Conservation (phyloP, 2,797 vertebrate genomes). For the Miichthys miiuy region DNA sequence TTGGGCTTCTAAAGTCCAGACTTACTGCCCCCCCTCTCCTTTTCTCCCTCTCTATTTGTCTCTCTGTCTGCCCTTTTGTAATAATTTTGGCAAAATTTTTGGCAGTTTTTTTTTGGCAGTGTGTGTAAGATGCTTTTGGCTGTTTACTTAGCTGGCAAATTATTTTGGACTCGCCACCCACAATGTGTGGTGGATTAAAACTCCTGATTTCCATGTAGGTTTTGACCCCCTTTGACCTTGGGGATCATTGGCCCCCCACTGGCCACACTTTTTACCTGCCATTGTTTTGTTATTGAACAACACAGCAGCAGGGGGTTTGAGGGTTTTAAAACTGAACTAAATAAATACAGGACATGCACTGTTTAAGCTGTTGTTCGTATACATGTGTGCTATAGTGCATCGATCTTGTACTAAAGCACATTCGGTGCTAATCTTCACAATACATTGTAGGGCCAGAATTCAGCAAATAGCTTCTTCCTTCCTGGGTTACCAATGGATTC, state of each 20-base stretch:
- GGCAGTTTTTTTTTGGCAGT: conserved; percentile 52
- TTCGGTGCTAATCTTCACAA: conserved; percentile 37
- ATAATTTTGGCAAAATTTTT: conserved; percentile 55
- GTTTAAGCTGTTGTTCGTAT: not conserved
- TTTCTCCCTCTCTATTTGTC: conserved; percentile 6
- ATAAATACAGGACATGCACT: conserved; percentile 10
- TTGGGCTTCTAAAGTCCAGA: not conserved
- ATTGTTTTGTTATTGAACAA: conserved; percentile 25
- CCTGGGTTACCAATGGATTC: conserved; percentile 34
- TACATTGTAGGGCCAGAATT: conserved; percentile 30
- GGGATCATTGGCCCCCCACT: conserved; percentile 53
- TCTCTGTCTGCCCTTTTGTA: conserved; percentile 31
- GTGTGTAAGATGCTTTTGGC: conserved; percentile 48
- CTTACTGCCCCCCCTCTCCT: not conserved
- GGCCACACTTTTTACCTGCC: conserved; percentile 30
- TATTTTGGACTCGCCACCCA: conserved; percentile 49
- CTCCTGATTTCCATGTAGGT: conserved; percentile 38
- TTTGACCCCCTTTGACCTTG: conserved; percentile 37
- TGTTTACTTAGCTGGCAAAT: conserved; percentile 58
- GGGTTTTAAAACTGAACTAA: conserved; percentile 1
- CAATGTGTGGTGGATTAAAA: conserved; percentile 60
- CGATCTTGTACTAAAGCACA: conserved; percentile 41
- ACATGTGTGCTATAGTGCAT: not conserved
- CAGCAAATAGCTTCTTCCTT: conserved; percentile 34
- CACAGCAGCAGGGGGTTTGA: conserved; percentile 13